A percentile compares a stretch with the other conserved stretches of the same genome.
Evolutionary conservation across 2,113 vertebrate genomes (phyloP).

Genomic region (Poeciliopsis prolifica): DNA sequence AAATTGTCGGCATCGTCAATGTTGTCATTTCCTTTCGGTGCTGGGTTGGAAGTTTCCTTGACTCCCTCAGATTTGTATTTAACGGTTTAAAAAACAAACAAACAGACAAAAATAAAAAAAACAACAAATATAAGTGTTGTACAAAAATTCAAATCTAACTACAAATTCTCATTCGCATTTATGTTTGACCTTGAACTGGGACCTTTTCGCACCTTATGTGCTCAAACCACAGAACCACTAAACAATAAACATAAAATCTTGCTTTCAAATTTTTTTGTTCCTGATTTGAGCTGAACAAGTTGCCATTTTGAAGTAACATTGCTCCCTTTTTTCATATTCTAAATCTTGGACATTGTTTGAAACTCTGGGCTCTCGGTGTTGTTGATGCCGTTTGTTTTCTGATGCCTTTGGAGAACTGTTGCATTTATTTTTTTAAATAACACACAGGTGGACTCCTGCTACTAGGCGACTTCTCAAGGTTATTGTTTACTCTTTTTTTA

Average conservation of each 20-base stretch:
- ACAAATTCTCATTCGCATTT: neutral
- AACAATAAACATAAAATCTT: neutral
- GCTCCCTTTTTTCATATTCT: neutral
- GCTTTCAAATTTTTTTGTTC: neutral
- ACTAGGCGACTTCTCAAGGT: too few species aligned
- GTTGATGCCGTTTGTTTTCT: neutral
- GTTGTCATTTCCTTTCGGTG: conserved; percentile 12
- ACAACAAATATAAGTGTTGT: too few species aligned
- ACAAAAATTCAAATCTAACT: neutral
- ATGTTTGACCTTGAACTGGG: too few species aligned
- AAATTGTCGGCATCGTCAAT: conserved; percentile 37
- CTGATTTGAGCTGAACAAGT: too few species aligned
- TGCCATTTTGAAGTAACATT: neutral
- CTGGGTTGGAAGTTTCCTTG: conserved; percentile 17
- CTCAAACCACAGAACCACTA: too few species aligned
- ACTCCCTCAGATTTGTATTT: conserved; percentile 13
- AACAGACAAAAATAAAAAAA: too few species aligned
- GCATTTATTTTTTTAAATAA: neutral
- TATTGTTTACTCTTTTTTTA: too few species aligned
- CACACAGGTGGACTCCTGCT: too few species aligned
- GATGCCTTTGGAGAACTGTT: neutral
- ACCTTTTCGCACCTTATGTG: too few species aligned
- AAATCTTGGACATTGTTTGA: neutral
- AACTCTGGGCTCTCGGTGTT: neutral
- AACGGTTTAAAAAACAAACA: neutral